Percentiles rank a stretch among this genome's conserved stretches.
These are phyloP conservation scores for Dryadula phaetusa DNA, from an alignment of 2,888 invertebrate genomes.

Conservation along the genomic window DNA sequence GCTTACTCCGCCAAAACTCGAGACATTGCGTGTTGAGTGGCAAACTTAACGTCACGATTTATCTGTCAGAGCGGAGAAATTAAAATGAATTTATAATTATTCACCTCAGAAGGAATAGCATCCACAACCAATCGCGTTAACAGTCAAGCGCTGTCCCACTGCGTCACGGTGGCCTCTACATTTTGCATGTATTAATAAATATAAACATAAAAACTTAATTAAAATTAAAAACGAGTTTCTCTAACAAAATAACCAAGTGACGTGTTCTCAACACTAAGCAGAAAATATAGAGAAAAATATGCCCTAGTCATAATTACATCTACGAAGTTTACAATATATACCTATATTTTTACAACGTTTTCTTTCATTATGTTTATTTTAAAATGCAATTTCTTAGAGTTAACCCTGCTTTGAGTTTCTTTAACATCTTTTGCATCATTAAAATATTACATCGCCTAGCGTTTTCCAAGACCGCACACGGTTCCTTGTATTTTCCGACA, in stretches of 20 bases:
- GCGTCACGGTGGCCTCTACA: no score
- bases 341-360: slow-evolving; percentile 5
- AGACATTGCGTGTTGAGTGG: no score
- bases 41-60: no score
- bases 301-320: not conserved
- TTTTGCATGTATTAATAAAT: no score
- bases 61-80: no score
- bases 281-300: not conserved
- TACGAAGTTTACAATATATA: slow-evolving; percentile 7
- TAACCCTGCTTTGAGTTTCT: slow-evolving; percentile 40
- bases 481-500: slow-evolving; percentile 45
- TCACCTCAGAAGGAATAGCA: no score
- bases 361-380: slow-evolving; percentile 34
- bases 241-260: not conserved
- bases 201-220: no score
- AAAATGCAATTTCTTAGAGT: slow-evolving; percentile 35
- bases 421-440: slow-evolving; percentile 46
- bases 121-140: no score
- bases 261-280: not conserved
- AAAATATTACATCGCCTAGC: slow-evolving; percentile 45
- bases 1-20: no score
- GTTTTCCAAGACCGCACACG: slow-evolving; percentile 43
- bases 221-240: not conserved
- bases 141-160: no score
- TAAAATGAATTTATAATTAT: no score